Percentiles rank a stretch among this genome's conserved stretches.
These are phyloP conservation scores for Borostomias antarcticus DNA, from an alignment of 2,797 vertebrate genomes.

Conservation along the genomic window DNA sequence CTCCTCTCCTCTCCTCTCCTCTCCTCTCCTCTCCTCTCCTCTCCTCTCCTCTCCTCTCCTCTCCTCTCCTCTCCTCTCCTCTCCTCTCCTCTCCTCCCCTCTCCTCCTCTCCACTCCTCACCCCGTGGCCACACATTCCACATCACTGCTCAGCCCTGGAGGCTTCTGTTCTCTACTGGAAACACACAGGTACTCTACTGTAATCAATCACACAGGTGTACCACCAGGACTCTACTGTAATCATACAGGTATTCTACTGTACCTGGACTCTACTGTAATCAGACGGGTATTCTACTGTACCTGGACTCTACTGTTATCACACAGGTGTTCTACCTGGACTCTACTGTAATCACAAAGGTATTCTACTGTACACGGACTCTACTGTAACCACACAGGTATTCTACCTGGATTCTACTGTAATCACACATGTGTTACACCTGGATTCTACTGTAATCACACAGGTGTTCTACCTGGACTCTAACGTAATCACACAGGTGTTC, in stretches of 20 bases:
- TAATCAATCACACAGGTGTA: neutral
- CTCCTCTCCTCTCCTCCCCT: too few relatives aligned
- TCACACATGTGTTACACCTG: neutral
- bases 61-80: too few relatives aligned
- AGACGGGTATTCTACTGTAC: neutral
- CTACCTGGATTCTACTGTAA: neutral
- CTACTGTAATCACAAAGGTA: neutral
- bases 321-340: neutral
- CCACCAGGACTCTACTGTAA: neutral
- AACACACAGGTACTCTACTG: neutral
- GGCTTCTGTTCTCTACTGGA: neutral
- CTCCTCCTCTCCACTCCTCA: too few relatives aligned
- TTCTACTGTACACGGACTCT: neutral
- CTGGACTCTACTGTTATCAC: neutral
- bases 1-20: too few relatives aligned
- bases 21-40: too few relatives aligned
- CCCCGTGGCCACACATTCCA: too few relatives aligned
- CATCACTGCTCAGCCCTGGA: neutral
- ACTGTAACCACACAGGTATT: neutral
- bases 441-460: neutral
- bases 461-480: neutral
- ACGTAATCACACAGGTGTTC: neutral
- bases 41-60: too few relatives aligned
- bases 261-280: neutral
- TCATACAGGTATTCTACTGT: neutral